Base-by-base conservation (phyloP, 2,113 vertebrate species). In the Pterocles orientalis region DNA sequence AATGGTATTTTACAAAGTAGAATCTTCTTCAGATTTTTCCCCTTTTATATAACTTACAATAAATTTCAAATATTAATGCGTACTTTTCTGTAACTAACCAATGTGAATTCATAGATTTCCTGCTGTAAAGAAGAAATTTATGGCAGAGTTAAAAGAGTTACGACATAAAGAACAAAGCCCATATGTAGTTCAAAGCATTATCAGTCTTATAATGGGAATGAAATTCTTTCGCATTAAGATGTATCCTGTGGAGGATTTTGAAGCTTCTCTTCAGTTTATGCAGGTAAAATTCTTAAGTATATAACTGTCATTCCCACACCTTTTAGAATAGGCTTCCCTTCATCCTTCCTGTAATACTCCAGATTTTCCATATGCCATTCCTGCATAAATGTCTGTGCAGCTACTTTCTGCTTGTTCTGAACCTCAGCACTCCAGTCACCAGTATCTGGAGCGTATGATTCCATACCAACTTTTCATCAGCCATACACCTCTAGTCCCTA, bases 181-280 rank as follows among this genome's bases (percentile, higher is more conserved):
- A 0, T 99, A 99, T 6, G 97, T 99, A 41, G 98, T 99, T 86
- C 99, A 99, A 96, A 99, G 99, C 94, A 99, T 99, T 96, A 99
- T 99, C 98, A 99, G 99, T 96, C 98, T 99, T 93, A 99, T 99
- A 96, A 99, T 99, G 99, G 99, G 99, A 57, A 99, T 99, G 98
- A 99, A 99, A 96, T 99, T 99, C 98, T 99, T 99, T 94, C 98
- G 99, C 80, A 99, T 99, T 92, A 99, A 99, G 98, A 99, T 99
- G 99, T 99, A 99, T 96, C 99, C 99, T 1, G 99, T 99, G 94
- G 99, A 99, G 89, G 99, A 99, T 97, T 99, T 99, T 62, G 99
- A 99, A 97, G 99, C 99, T 39, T 99, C 99, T 87, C 99, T 99
- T 96, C 99, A 99, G 98, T 99, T 99, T 96, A 99, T 99, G 99